Evolutionary conservation across 1,140 invertebrate genomes (phyloP).

Genomic region (Dreissena rostriformis): DNA sequence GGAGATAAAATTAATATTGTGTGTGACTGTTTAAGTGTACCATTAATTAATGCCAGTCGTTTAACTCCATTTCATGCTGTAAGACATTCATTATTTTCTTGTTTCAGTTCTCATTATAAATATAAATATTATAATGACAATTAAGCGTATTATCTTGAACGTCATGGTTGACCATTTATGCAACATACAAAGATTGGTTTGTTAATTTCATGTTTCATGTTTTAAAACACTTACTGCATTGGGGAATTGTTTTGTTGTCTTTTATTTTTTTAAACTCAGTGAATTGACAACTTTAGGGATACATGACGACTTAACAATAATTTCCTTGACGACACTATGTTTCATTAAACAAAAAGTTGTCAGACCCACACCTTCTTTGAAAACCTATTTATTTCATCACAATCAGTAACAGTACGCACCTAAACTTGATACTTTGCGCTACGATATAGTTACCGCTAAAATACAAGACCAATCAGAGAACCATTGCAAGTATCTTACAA

Average conservation of each 20-base stretch:
- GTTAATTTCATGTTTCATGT: too few species aligned
- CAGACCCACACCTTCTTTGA: neutral
- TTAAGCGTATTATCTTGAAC: too few species aligned
- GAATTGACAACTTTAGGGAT: neutral
- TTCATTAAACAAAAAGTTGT: neutral
- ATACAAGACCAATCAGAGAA: neutral
- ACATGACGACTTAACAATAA: neutral
- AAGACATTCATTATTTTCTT: too few species aligned
- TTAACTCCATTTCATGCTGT: neutral
- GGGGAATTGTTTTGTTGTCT: neutral
- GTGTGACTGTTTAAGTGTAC: neutral
- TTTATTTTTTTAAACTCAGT: neutral
- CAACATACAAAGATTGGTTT: too few species aligned
- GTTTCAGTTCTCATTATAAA: too few species aligned
- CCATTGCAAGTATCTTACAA: neutral
- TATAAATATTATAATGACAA: too few species aligned
- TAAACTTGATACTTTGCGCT: neutral
- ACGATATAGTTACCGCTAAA: neutral
- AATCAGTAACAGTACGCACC: neutral
- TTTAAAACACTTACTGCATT: neutral
- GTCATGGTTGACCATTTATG: too few species aligned
- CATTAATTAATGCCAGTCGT: neutral
- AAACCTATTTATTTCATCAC: neutral
- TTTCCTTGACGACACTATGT: neutral
- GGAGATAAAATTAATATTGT: too few species aligned